Percentiles rank a stretch among this genome's conserved stretches.
phyloP scores from a whole-genome alignment of 2,888 invertebrate genomes.

The Dasysyrphus albostriatus region DNA sequence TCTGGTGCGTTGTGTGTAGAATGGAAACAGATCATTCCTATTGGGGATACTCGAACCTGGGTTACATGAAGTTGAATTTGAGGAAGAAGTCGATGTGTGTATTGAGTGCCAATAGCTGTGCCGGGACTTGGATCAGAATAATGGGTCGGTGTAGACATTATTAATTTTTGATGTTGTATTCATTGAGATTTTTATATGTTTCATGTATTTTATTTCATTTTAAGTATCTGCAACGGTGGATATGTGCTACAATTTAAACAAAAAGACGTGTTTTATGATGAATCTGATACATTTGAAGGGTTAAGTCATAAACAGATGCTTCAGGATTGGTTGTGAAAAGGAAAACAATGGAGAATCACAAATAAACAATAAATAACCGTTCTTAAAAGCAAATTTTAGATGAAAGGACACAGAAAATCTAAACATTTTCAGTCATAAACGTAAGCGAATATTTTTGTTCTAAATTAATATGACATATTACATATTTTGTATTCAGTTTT shows the following conservation, averaged over 20 bases:
- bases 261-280: constrained; percentile 3
- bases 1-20: background rate
- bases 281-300: constrained; percentile 1
- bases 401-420: too few relatives aligned
- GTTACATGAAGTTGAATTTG: constrained; percentile 17
- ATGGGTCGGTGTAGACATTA: constrained; percentile 36
- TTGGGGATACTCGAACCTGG: constrained; percentile 48
- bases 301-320: background rate
- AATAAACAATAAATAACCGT: background rate
- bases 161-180: constrained; percentile 74
- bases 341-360: background rate
- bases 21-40: constrained; percentile 33
- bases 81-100: constrained; percentile 27
- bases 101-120: constrained; percentile 66
- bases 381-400: background rate
- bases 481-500: too few relatives aligned
- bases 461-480: too few relatives aligned
- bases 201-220: constrained; percentile 61
- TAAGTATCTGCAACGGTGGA: constrained; percentile 57
- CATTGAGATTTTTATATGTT: constrained; percentile 74
- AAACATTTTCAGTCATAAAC: too few relatives aligned
- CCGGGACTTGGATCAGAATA: constrained; percentile 5
- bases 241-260: constrained; percentile 31
- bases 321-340: background rate
- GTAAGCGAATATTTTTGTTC: too few relatives aligned